Conservation (phyloP, 1,140 invertebrate genomes). For the Drosophila persimilis region DNA sequence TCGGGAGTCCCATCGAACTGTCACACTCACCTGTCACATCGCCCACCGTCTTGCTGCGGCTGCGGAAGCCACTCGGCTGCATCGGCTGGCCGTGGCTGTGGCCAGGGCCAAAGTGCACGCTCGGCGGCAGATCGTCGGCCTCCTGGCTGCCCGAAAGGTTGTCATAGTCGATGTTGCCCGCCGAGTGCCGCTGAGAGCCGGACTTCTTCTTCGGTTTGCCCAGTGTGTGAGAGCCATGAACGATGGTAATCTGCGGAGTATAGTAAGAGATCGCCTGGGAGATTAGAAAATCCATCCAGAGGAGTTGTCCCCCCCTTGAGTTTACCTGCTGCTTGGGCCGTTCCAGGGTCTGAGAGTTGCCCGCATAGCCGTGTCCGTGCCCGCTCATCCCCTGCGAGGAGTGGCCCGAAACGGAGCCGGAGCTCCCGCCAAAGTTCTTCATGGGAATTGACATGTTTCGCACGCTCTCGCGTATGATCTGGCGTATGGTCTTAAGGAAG, state of each 20-base stretch:
- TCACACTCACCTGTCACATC: slow-evolving; percentile 88
- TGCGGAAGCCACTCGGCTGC: slow-evolving; percentile 87
- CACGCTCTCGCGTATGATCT: slow-evolving; percentile 97
- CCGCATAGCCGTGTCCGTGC: slow-evolving; percentile 75
- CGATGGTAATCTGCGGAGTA: slow-evolving; percentile 84
- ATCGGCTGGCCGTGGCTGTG: slow-evolving; percentile 63
- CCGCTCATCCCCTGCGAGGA: slow-evolving; percentile 62
- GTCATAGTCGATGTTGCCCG: slow-evolving; percentile 94
- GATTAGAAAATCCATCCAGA: neutral
- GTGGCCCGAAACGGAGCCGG: slow-evolving; percentile 73
- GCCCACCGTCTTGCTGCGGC: slow-evolving; percentile 94
- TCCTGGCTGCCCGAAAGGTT: slow-evolving; percentile 86
- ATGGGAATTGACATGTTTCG: slow-evolving; percentile 96
- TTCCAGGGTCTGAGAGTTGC: slow-evolving; percentile 85
- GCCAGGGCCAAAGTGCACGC: slow-evolving; percentile 73
- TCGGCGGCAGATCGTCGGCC: slow-evolving; percentile 82
- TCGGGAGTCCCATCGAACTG: neutral
- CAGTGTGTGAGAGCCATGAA: slow-evolving; percentile 88
- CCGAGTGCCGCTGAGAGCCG: slow-evolving; percentile 93
- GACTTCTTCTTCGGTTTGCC: slow-evolving; percentile 89
- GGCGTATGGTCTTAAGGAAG: slow-evolving; percentile 97
- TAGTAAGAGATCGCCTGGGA: neutral
- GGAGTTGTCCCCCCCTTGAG: too few species aligned
- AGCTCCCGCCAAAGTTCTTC: slow-evolving; percentile 86
- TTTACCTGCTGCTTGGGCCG: slow-evolving; percentile 85